Percentiles rank a stretch among this genome's conserved stretches.
Conservation (phyloP, 1,140 invertebrate genomes). For the Lepidostoma basale region DNA sequence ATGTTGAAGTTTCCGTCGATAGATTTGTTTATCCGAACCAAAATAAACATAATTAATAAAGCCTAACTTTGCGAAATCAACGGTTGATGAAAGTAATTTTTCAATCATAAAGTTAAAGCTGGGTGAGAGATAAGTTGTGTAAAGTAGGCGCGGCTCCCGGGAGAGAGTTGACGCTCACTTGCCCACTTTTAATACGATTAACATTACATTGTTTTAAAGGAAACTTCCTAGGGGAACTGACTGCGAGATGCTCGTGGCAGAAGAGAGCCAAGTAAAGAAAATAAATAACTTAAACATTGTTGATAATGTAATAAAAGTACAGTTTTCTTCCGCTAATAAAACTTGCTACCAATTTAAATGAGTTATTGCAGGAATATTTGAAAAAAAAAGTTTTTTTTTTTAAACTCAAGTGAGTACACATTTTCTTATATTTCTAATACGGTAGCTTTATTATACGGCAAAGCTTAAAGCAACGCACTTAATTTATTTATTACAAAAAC, state of each 20-base stretch:
- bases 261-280: neutral
- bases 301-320: conserved; percentile 1
- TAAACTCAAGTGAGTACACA: too few relatives aligned
- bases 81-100: too few relatives aligned
- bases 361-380: neutral
- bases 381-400: too few relatives aligned
- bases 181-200: conserved; percentile 11
- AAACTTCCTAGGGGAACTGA: neutral
- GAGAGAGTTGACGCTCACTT: conserved; percentile 4
- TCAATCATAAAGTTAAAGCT: neutral
- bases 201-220: neutral
- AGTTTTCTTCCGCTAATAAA: neutral
- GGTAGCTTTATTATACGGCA: too few relatives aligned
- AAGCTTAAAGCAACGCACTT: too few relatives aligned
- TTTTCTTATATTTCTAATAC: too few relatives aligned
- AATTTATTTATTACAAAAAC: too few relatives aligned
- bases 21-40: too few relatives aligned
- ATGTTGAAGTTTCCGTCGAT: too few relatives aligned
- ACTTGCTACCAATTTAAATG: neutral
- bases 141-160: neutral
- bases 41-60: too few relatives aligned
- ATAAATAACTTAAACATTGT: conserved; percentile 10
- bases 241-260: neutral
- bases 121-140: neutral
- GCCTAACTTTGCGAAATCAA: too few relatives aligned